Conservation (phyloP, 1,140 invertebrate genomes). For the Epicauta chinensis region DNA sequence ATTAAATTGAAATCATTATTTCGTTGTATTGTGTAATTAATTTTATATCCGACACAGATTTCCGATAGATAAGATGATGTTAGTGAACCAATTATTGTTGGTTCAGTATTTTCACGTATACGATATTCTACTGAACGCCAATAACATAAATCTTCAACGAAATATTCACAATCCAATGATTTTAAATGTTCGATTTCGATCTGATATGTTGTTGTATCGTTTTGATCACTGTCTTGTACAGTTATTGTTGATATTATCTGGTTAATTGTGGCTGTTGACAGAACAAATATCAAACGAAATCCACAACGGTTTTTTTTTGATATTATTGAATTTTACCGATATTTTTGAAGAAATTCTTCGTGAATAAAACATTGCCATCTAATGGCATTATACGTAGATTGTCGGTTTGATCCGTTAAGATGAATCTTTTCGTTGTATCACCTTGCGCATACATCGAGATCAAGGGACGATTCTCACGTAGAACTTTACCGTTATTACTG, state of each 20-base stretch:
- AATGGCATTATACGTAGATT: background rate
- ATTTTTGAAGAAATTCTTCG: slow-evolving; percentile 3
- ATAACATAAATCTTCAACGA: slow-evolving; percentile 30
- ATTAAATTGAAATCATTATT: no score
- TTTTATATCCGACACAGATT: slow-evolving; percentile 21
- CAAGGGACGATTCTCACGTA: slow-evolving; percentile 4
- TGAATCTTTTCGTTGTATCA: slow-evolving; percentile 9
- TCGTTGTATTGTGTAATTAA: background rate
- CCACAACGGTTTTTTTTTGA: slow-evolving; percentile 3
- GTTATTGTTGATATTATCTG: slow-evolving; percentile 14
- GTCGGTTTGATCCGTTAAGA: background rate
- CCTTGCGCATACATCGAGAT: background rate
- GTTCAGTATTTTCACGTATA: slow-evolving; percentile 24
- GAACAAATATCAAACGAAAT: slow-evolving; percentile 1
- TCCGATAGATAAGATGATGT: slow-evolving; percentile 25
- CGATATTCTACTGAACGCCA: slow-evolving; percentile 28
- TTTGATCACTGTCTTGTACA: slow-evolving; percentile 22
- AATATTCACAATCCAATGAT: slow-evolving; percentile 26
- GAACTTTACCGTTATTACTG: slow-evolving; percentile 16
- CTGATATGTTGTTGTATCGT: slow-evolving; percentile 21
- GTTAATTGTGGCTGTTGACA: slow-evolving; percentile 20
- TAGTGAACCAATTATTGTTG: slow-evolving; percentile 26
- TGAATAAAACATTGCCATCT: slow-evolving; percentile 4
- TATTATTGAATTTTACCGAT: slow-evolving; percentile 7
- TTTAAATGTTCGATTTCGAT: slow-evolving; percentile 19